phyloP scores from a whole-genome alignment of 2,797 vertebrate species.

The Manis javanica region DNA sequence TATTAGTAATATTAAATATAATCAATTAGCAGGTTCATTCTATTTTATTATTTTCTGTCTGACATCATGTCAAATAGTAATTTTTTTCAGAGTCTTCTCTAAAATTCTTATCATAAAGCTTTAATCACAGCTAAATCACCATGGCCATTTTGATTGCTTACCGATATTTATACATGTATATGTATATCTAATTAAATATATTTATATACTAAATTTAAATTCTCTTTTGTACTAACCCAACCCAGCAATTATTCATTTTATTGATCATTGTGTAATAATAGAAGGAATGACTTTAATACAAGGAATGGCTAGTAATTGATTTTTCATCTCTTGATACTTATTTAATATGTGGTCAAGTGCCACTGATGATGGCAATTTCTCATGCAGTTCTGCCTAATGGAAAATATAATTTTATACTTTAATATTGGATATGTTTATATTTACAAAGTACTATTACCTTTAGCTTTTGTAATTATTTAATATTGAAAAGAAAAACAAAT shows the following conservation, averaged over 20 bases:
- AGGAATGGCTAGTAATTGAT: background rate
- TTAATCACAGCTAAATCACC: constrained; percentile 3
- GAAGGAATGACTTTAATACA: background rate
- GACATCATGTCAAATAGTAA: background rate
- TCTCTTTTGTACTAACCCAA: background rate
- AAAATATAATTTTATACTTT: background rate
- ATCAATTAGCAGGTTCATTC: background rate
- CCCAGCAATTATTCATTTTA: background rate
- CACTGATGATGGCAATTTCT: background rate
- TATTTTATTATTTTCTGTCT: background rate
- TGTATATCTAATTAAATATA: background rate
- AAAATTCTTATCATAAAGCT: constrained; percentile 22
- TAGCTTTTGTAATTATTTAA: background rate
- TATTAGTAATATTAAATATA: background rate
- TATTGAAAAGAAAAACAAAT: background rate
- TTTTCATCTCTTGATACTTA: background rate
- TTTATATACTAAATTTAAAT: background rate
- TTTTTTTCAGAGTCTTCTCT: background rate
- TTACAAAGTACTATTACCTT: background rate
- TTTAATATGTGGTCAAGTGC: background rate
- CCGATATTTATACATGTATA: background rate
- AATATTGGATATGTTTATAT: background rate
- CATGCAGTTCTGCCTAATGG: background rate
- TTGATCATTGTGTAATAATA: background rate
- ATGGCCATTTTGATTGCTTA: background rate